Percentiles rank a stretch among this genome's conserved stretches.
These are phyloP conservation scores for Cepaea nemoralis DNA, from an alignment of 1,140 invertebrate species.

Conservation along the genomic window DNA sequence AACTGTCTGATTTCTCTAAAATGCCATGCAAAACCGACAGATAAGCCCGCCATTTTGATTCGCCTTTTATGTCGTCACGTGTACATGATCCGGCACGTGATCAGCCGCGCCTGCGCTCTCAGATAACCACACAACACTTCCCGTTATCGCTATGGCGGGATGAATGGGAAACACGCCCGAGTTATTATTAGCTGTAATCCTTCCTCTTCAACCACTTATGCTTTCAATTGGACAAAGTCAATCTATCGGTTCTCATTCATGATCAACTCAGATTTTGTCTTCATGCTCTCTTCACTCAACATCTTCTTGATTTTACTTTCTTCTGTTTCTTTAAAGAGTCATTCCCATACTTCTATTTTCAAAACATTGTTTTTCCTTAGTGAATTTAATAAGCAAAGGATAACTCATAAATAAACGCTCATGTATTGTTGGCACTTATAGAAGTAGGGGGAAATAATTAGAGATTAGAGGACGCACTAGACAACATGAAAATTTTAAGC, in stretches of 20 bases:
- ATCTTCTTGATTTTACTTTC: no score
- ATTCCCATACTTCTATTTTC: no score
- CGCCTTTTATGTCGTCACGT: slow-evolving; percentile 33
- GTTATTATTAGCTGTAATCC: slow-evolving; percentile 10
- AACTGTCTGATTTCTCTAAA: slow-evolving; percentile 13
- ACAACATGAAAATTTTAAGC: no score
- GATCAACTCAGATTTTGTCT: no score
- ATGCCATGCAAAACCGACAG: slow-evolving; percentile 33
- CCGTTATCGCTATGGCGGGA: neutral
- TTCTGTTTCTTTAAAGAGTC: no score
- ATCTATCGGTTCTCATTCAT: neutral
- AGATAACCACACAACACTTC: slow-evolving; percentile 29
- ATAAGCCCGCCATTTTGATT: slow-evolving; percentile 18
- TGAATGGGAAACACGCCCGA: neutral
- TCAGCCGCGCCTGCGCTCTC: slow-evolving; percentile 26
- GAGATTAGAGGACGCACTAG: no score
- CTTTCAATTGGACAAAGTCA: neutral
- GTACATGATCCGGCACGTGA: slow-evolving; percentile 28
- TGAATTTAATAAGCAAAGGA: no score
- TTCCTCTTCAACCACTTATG: neutral
- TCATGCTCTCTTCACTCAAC: no score
- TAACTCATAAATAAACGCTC: no score
- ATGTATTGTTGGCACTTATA: no score
- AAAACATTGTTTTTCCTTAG: no score
- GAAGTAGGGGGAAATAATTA: no score